Evolutionary conservation across 2,797 vertebrate species (phyloP).

Genomic region (Acanthiza pusilla): DNA sequence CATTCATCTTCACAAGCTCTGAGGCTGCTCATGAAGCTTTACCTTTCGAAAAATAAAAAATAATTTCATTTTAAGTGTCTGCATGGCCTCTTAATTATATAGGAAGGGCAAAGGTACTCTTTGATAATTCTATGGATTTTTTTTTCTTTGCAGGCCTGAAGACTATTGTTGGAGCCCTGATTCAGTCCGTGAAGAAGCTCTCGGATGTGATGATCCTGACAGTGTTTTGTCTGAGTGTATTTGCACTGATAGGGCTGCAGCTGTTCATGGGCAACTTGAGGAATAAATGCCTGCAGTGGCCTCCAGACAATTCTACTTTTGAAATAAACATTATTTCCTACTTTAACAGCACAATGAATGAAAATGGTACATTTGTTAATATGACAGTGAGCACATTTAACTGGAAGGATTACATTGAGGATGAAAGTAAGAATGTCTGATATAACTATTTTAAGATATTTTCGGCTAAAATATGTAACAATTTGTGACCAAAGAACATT

Average conservation of each 20-base stretch:
- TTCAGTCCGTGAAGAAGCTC: constrained; percentile 98
- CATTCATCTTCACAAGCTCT: constrained; percentile 60
- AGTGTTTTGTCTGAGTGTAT: constrained; percentile 96
- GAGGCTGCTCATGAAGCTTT: constrained; percentile 60
- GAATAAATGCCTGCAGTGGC: constrained; percentile 85
- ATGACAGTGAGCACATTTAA: constrained; percentile 64
- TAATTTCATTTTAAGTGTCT: constrained; percentile 48
- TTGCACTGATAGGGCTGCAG: constrained; percentile 96
- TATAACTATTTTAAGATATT: constrained; percentile 13
- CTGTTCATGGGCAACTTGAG: constrained; percentile 96
- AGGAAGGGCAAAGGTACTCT: background rate
- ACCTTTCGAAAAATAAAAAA: constrained; percentile 32
- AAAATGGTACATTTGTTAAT: constrained; percentile 73
- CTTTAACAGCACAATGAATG: constrained; percentile 68
- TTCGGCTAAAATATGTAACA: background rate
- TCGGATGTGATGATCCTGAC: constrained; percentile 97
- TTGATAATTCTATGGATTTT: background rate
- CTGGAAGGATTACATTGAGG: constrained; percentile 83
- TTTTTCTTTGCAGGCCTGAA: constrained; percentile 84
- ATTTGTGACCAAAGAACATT: background rate
- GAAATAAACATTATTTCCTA: constrained; percentile 75
- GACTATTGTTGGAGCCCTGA: constrained; percentile 93
- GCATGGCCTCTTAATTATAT: constrained; percentile 39
- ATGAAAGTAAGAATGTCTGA: constrained; percentile 79
- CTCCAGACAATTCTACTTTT: constrained; percentile 71